These are phyloP conservation scores for Pholis gunnellus DNA, from an alignment of 2,113 vertebrate genomes.

Conservation along the genomic window DNA sequence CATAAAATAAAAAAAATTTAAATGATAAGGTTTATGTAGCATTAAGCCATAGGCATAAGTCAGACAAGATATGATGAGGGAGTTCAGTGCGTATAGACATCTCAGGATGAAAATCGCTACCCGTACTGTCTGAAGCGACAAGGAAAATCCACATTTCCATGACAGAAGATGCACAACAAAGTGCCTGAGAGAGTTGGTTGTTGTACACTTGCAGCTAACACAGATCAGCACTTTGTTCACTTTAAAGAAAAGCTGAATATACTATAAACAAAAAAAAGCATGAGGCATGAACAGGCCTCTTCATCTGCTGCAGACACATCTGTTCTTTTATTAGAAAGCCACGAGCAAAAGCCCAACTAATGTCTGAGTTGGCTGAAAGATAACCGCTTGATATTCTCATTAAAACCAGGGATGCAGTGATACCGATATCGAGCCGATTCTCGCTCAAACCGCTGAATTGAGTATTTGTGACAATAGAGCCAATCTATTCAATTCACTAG, in stretches of 20 bases:
- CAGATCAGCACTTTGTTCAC: conserved; percentile 26
- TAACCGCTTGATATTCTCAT: neutral
- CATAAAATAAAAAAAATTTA: conserved; percentile 7
- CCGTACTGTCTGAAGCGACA: neutral
- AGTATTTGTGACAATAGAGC: too few species aligned
- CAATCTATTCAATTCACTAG: neutral
- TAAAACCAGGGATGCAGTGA: neutral
- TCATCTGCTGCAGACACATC: conserved; percentile 18
- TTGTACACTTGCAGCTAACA: conserved; percentile 20
- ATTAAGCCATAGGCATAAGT: neutral
- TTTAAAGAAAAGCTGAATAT: neutral
- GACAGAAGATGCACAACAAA: conserved; percentile 9
- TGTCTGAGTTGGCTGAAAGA: neutral
- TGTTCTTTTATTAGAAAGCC: conserved; percentile 4
- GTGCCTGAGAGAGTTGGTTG: neutral
- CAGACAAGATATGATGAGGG: neutral
- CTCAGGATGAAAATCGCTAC: conserved; percentile 1
- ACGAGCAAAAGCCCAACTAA: neutral
- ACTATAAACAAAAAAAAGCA: neutral
- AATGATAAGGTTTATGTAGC: conserved; percentile 3
- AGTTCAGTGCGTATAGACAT: neutral
- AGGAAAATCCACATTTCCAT: conserved; percentile 34
- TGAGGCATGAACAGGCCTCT: neutral
- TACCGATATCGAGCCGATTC: neutral
- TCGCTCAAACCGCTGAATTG: too few species aligned